phyloP scores from a whole-genome alignment of 2,113 vertebrate genomes.

The Ploceus nigricollis region DNA sequence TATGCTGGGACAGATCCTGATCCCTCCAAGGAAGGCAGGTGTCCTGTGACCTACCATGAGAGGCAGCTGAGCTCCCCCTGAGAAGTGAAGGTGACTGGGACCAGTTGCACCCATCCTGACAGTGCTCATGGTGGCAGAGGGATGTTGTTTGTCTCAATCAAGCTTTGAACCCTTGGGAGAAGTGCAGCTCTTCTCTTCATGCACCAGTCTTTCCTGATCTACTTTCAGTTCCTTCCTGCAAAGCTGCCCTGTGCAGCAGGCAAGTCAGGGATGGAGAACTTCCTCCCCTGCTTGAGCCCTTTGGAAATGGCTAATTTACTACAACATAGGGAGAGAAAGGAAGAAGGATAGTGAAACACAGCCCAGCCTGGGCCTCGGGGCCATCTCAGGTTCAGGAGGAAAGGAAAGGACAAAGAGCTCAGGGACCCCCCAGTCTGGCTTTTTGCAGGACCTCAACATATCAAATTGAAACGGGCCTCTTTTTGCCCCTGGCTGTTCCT shows the following conservation, averaged over 20 bases:
- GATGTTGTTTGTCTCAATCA: not conserved
- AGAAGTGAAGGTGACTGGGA: not conserved
- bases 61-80: not conserved
- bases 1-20: not conserved
- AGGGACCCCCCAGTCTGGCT: conserved; percentile 36
- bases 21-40: not conserved
- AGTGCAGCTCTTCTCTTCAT: not conserved
- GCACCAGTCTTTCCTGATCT: not conserved
- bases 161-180: not conserved
- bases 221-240: not conserved
- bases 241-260: not conserved
- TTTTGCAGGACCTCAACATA: conserved; percentile 42
- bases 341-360: not conserved
- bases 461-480: conserved; percentile 50
- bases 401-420: conserved; percentile 35
- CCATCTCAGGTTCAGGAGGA: conserved; percentile 34
- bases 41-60: not conserved
- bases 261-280: not conserved
- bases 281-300: not conserved
- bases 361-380: not conserved
- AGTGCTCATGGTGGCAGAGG: not conserved
- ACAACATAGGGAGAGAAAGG: not conserved
- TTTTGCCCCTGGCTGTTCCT: conserved; percentile 62
- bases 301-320: conserved; percentile 29
- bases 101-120: not conserved